Conservation (phyloP, 2,797 vertebrate species). For the Bradypodion pumilum region DNA sequence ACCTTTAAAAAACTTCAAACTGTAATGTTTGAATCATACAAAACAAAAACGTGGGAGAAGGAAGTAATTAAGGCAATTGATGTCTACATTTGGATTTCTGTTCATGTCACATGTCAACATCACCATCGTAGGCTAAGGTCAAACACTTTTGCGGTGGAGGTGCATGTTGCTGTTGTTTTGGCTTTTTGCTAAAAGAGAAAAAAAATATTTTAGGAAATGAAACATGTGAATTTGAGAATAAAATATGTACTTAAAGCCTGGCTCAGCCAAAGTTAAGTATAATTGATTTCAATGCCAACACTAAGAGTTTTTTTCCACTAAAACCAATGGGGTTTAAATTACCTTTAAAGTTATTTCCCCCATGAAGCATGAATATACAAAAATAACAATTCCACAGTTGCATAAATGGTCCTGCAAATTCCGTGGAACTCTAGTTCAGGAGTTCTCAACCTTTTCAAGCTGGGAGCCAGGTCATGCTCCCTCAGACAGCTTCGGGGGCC, state of each 20-base stretch:
- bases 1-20: constrained; percentile 68
- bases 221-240: neutral
- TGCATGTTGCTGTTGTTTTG: constrained; percentile 85
- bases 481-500: no score
- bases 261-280: neutral
- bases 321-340: neutral
- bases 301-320: neutral
- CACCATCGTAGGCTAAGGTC: constrained; percentile 95
- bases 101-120: constrained; percentile 90
- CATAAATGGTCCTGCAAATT: no score
- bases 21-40: constrained; percentile 76
- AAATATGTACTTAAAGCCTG: neutral
- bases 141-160: constrained; percentile 93
- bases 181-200: constrained; percentile 83
- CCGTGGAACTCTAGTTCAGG: neutral
- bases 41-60: constrained; percentile 53
- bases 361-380: neutral
- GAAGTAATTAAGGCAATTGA: constrained; percentile 81
- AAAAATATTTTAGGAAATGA: constrained; percentile 25
- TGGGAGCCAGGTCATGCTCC: no score
- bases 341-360: neutral
- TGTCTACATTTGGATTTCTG: constrained; percentile 78
- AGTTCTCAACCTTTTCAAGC: no score
- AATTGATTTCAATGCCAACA: neutral
- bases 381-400: neutral